Percentiles rank a stretch among this genome's conserved stretches.
Conservation (phyloP, 1,140 invertebrate genomes). For the Maconellicoccus hirsutus region DNA sequence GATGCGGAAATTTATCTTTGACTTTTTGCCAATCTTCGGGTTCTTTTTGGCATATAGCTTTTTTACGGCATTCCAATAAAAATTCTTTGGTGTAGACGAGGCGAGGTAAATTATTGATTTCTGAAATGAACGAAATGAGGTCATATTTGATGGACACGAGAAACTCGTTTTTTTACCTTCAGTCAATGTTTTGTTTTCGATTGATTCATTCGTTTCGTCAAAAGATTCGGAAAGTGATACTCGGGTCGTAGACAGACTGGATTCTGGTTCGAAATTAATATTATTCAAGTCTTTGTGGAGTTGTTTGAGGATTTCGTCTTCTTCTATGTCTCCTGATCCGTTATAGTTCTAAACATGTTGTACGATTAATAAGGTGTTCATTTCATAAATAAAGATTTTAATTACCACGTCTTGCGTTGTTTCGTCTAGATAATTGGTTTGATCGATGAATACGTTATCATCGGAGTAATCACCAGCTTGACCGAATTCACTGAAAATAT, state of each 20-base stretch:
- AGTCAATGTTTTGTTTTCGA: not conserved
- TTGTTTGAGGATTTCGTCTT: not conserved
- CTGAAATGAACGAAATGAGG: not conserved
- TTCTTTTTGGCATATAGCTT: not conserved
- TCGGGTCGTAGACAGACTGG: not conserved
- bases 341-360: too few species aligned
- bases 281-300: not conserved
- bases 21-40: not conserved
- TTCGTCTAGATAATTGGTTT: too few species aligned
- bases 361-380: too few species aligned
- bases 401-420: too few species aligned
- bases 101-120: not conserved
- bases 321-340: not conserved
- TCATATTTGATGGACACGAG: too few species aligned
- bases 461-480: too few species aligned
- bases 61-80: not conserved
- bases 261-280: not conserved
- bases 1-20: not conserved
- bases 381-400: too few species aligned
- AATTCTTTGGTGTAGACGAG: constrained; percentile 1
- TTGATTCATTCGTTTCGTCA: not conserved
- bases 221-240: not conserved
- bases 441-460: too few species aligned
- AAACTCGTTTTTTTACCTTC: not conserved
- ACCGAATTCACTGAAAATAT: too few species aligned